These are phyloP conservation scores for Carposina sasakii DNA, from an alignment of 1,140 invertebrate species.

Conservation along the genomic window DNA sequence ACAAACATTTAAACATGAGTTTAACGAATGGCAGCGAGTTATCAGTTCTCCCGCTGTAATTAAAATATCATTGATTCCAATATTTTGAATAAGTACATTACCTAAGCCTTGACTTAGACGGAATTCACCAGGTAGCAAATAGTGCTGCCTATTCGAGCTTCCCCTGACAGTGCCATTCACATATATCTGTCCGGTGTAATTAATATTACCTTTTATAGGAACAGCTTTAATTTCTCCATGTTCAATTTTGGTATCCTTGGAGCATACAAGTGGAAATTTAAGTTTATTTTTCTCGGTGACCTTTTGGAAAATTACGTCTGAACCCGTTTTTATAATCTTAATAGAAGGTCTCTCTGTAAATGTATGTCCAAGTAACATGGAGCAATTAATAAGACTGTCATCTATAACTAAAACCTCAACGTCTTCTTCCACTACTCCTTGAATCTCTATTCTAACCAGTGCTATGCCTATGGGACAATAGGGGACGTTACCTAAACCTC, in stretches of 20 bases:
- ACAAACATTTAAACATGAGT: not conserved
- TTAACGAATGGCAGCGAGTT: not conserved
- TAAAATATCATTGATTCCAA: not conserved
- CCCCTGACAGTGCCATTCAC: slow-evolving; percentile 1
- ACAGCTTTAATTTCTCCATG: not conserved
- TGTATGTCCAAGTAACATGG: not conserved
- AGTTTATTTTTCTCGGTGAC: not conserved
- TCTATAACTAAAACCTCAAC: not conserved
- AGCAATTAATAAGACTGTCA: not conserved
- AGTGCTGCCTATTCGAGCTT: not conserved
- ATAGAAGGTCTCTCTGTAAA: slow-evolving; percentile 3
- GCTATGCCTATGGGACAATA: not conserved
- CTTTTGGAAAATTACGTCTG: slow-evolving; percentile 3
- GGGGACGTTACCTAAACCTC: not conserved
- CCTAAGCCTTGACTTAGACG: not conserved
- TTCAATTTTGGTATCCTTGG: not conserved
- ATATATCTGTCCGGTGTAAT: not conserved
- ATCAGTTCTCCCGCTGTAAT: not conserved
- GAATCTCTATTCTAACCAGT: not conserved
- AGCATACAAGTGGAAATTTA: not conserved
- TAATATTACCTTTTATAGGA: not conserved
- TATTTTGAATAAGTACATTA: not conserved
- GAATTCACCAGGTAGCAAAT: slow-evolving; percentile 1
- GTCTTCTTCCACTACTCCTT: not conserved
- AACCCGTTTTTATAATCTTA: not conserved